Base-by-base conservation (phyloP, 2,113 vertebrate species). In the Tapirus terrestris region DNA sequence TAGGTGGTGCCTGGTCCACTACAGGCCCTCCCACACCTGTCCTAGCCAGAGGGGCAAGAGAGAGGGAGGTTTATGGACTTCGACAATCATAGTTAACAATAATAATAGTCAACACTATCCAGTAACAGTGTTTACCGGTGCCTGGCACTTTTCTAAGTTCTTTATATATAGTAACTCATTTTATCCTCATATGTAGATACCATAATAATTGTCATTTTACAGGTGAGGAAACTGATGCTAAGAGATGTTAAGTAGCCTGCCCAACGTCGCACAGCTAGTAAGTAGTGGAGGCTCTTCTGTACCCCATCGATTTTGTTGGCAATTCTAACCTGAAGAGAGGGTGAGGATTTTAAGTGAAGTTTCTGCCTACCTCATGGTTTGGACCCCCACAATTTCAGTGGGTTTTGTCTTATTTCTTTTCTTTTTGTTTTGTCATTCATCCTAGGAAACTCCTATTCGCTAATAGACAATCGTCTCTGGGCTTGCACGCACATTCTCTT, bases 281-380 rank as follows among this genome's bases (percentile, higher is more conserved):
- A 16, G 25, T 2, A 6, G 12, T 12, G 2, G 29, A 16, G 72
- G 6, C 29, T 76, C 1, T 20, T 53, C 17, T 31, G 1, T 20
- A 4, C 2, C 33, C 14, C 9, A 12, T 6, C 33, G 53, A 4
- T 4, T 25, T 17, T 4, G n/a, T 43, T 8, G 72, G 36, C 43
- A 25, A 8, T 85, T 91, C 85, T 56, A 53, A 81, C 51, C 48
- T 20, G n/a, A 79, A 77, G 77, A 58, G 68, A 45, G 10, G 23
- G 0, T 7, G 33, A 90, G 18, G 53, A 72, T 33, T 84, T 81
- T 36, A 17, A 63, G 58, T 23, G 72, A 61, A 29, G 8, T 27
- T 60, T 51, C 36, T 56, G n/a, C 43, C 21, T 14, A 14, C 25
- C 36, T 67, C 5, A 21, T 16, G 43, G 29, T 31, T 58, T 45